Evolutionary conservation across 2,113 vertebrate genomes (phyloP).

Genomic region (Cariama cristata): DNA sequence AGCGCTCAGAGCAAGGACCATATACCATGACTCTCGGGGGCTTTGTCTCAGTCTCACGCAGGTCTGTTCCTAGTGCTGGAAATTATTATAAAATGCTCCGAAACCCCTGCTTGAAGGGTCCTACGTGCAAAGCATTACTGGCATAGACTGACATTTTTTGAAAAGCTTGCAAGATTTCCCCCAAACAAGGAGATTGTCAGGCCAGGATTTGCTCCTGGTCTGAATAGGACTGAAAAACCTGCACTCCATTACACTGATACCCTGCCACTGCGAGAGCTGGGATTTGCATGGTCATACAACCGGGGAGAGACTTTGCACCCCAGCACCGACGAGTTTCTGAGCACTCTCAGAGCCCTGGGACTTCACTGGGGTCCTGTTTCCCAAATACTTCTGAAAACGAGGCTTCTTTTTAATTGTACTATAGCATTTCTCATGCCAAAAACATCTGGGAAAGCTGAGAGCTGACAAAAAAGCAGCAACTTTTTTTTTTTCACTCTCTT

Average conservation of each 20-base stretch:
- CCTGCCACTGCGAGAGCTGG: not conserved
- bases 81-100: not conserved
- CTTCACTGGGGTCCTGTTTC: not conserved
- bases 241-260: fast-evolving
- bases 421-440: not conserved
- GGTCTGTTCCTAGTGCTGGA: not conserved
- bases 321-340: not conserved
- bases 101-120: not conserved
- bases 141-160: not conserved
- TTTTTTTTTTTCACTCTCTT: not conserved
- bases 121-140: not conserved
- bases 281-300: not conserved
- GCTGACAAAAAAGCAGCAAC: not conserved
- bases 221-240: not conserved
- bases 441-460: conserved; percentile 10
- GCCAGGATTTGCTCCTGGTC: not conserved
- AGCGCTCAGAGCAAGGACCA: not conserved
- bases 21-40: not conserved
- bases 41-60: not conserved
- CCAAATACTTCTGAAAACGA: conserved; percentile 10
- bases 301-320: not conserved
- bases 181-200: not conserved
- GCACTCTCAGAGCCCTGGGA: not conserved
- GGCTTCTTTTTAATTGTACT: conserved; percentile 11
- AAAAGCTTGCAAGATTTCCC: not conserved